Base-by-base conservation (phyloP, 2,888 invertebrate species). In the Metacarcinus magister region DNA sequence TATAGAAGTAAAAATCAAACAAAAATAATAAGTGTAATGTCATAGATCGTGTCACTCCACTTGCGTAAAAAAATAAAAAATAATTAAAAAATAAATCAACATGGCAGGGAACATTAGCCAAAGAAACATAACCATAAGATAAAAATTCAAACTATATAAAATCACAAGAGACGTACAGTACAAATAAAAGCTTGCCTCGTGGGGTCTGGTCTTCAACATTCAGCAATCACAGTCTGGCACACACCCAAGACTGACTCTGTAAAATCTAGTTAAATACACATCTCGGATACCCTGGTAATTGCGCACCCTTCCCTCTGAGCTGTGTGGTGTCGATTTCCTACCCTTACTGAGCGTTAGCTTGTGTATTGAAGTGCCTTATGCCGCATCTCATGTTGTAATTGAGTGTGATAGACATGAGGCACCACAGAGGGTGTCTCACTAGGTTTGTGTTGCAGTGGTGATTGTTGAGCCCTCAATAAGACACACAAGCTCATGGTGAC, bases 401-500 rank as follows among this genome's bases (percentile, higher is more conserved):
- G 82, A 82, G 32, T 10, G 82, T 23, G 28, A 82, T 8, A 32
- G n/a, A 67, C n/a, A n/a, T 67, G 67, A 67, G 67, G 67, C 67
- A 67, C n/a, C 67, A 67, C 67, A 67, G n/a, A 23, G 8, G 67
- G 7, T n/a, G 67, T 67, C 67, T 67, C 67, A n/a, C 67, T n/a
- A 67, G n/a, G 67, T 67, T 39, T 67, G 67, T 67, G n/a, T 67
- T 67, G 67, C 67, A 67, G 67, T 67, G 67, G n/a, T 67, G n/a
- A 67, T 23, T 67, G 67, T 39, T 39, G 39, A 39, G 2, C 39
- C 39, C 2, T 39, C 2, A 39, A 39, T 39, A 54, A 67, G 7
- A 23, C 23, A 32, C 32, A 82, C 82, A 82, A 82, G 10, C 82
- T 82, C 82, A 82, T 32, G 82, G 32, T 82, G 82, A 82, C 82